Base-by-base conservation (phyloP, 2,888 invertebrate genomes). In the Pediacus dermestoides region DNA sequence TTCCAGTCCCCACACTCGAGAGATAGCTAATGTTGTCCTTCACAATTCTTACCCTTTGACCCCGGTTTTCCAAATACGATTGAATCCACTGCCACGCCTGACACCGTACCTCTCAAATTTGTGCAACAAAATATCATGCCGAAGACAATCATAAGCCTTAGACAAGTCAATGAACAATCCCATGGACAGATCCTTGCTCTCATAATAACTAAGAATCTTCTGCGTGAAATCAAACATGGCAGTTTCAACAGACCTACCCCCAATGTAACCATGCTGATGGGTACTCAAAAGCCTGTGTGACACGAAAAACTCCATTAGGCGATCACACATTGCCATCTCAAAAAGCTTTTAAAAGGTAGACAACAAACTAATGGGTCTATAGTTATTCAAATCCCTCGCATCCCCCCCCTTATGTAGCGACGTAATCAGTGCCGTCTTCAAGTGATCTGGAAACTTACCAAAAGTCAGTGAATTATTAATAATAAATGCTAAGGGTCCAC, bases 341-440 rank as follows among this genome's bases (percentile, higher is more conserved):
- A 40, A 40, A 8, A 40, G n/a, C 16, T 37, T 37, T 18, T 35
- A 37, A 36, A 37, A 30, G 23, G 13, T 23, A 2, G 40, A 15
- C 14, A 37, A 11, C 11, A 37, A 15, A 22, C 34, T 39, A 4
- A 40, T 40, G 10, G 40, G 36, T 31, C 40, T 35, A 31, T 40
- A 37, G 11, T 31, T 37, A 23, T 30, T 26, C 21, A 37, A 21
- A 7, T 14, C 15, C 8, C 8, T 13, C 13, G 12, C 4, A 7
- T 36, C 30, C n/a, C 35, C 36, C 16, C 36, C 36, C 27, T 39
- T 39, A 30, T 27, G 30, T 18, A 39, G 4, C 2, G 30, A 30
- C 16, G 9, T 36, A 10, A 39, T 16, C 7, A 30, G 10, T 16
- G 39, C 36, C 14, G 22, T 15, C 30, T 39, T 36, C 13, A 39